These are phyloP conservation scores for Tragelaphus strepsiceros DNA, from an alignment of 2,113 vertebrate species.

Conservation along the genomic window DNA sequence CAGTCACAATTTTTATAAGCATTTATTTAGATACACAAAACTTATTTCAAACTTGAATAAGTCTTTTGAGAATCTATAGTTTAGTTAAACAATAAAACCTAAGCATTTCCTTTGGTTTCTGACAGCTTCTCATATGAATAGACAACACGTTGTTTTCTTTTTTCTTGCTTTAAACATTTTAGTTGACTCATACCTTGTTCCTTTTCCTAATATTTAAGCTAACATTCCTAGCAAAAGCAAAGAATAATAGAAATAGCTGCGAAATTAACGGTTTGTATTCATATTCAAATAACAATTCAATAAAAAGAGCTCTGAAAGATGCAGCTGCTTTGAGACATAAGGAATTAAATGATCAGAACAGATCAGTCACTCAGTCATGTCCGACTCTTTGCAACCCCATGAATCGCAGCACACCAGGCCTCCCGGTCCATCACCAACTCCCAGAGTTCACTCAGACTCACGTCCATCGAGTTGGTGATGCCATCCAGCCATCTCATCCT, in stretches of 20 bases:
- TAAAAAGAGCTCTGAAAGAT: not conserved
- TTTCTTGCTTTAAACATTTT: constrained; percentile 9
- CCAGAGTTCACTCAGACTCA: too few species aligned
- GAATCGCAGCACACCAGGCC: too few species aligned
- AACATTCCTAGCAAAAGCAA: not conserved
- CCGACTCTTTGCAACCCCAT: too few species aligned
- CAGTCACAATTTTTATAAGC: not conserved
- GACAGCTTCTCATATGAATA: not conserved
- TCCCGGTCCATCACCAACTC: too few species aligned
- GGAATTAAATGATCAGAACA: constrained; percentile 28
- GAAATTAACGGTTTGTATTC: constrained; percentile 47
- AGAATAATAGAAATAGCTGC: not conserved
- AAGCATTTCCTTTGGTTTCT: not conserved
- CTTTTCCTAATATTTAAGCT: constrained; percentile 19
- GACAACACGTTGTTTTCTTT: not conserved
- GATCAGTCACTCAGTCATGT: too few species aligned
- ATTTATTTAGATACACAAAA: not conserved
- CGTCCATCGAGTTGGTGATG: too few species aligned
- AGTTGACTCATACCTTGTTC: not conserved
- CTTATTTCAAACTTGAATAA: constrained; percentile 25
- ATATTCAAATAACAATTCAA: constrained; percentile 53
- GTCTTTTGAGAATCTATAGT: not conserved
- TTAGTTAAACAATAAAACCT: constrained; percentile 1
- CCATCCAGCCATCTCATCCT: too few species aligned
- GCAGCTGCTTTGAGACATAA: constrained; percentile 43